Evolutionary conservation across 2,888 invertebrate species (phyloP).

Genomic region (Masnerella sp.): DNA sequence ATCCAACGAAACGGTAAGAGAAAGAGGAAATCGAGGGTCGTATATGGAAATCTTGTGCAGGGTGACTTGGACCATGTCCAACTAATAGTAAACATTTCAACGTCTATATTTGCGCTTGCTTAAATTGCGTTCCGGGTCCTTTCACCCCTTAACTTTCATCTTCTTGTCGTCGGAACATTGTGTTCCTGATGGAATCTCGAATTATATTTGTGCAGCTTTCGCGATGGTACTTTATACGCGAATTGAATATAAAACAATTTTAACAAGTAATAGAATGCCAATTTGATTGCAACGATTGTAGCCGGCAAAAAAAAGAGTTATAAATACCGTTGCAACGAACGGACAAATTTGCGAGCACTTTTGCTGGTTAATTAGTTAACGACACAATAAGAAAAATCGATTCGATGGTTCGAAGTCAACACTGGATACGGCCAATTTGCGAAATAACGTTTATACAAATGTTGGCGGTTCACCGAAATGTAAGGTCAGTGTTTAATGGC

Average conservation of each 20-base stretch:
- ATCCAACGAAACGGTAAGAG: constrained; percentile 25
- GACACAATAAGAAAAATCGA: neutral
- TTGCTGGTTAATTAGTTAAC: constrained; percentile 3
- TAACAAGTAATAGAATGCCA: constrained; percentile 19
- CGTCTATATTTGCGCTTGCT: constrained; percentile 72
- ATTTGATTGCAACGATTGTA: neutral
- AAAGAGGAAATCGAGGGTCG: constrained; percentile 60
- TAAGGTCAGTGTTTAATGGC: constrained; percentile 30
- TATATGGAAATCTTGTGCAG: constrained; percentile 68
- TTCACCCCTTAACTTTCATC: constrained; percentile 53
- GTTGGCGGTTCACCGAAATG: constrained; percentile 16
- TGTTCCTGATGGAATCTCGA: constrained; percentile 63
- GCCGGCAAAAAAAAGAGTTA: neutral
- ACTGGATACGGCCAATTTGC: neutral
- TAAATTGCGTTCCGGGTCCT: constrained; percentile 70
- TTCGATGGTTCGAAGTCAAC: neutral
- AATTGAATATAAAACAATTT: constrained; percentile 40
- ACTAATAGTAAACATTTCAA: constrained; percentile 75
- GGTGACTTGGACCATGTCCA: constrained; percentile 69
- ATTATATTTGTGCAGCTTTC: constrained; percentile 62
- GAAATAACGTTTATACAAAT: constrained; percentile 21
- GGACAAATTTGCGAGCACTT: neutral
- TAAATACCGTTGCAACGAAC: neutral
- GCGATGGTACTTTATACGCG: constrained; percentile 5
- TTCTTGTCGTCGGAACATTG: constrained; percentile 47